Evolutionary conservation across 2,888 invertebrate genomes (phyloP).

Genomic region (Cryptus armator): DNA sequence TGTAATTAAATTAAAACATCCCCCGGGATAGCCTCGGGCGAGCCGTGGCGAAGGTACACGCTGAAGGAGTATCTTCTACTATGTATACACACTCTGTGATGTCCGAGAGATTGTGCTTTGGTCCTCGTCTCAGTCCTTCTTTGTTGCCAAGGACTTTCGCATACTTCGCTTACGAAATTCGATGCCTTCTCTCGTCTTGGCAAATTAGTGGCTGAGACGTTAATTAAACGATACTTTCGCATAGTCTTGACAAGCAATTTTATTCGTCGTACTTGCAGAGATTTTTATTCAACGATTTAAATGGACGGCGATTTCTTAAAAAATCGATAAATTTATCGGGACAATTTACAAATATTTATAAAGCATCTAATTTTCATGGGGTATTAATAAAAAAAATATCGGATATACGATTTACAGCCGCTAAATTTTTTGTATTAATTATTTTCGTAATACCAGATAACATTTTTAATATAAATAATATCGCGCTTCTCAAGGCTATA

Average conservation of each 20-base stretch:
- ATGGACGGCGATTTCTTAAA: too few species aligned
- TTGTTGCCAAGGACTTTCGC: slow-evolving; percentile 5
- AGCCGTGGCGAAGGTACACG: slow-evolving; percentile 40
- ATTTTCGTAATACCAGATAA: too few species aligned
- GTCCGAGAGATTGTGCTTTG: slow-evolving; percentile 3
- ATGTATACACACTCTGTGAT: slow-evolving; percentile 20
- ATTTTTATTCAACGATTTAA: not conserved
- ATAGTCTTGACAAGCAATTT: not conserved
- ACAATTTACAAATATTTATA: too few species aligned
- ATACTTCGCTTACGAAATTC: not conserved
- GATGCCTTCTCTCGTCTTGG: not conserved
- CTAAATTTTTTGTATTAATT: too few species aligned
- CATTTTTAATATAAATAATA: too few species aligned
- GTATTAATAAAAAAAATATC: not conserved
- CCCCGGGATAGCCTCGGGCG: slow-evolving; percentile 67
- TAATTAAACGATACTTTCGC: slow-evolving; percentile 29
- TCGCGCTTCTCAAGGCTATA: too few species aligned
- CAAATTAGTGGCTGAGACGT: slow-evolving; percentile 34
- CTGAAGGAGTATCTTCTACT: slow-evolving; percentile 35
- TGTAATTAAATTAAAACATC: slow-evolving; percentile 75
- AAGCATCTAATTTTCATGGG: too few species aligned
- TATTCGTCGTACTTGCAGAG: not conserved
- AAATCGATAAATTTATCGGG: too few species aligned
- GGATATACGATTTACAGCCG: not conserved
- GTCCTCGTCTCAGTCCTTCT: slow-evolving; percentile 23